Evolutionary conservation across 2,888 invertebrate species (phyloP).

Genomic region (Oligia latruncula): DNA sequence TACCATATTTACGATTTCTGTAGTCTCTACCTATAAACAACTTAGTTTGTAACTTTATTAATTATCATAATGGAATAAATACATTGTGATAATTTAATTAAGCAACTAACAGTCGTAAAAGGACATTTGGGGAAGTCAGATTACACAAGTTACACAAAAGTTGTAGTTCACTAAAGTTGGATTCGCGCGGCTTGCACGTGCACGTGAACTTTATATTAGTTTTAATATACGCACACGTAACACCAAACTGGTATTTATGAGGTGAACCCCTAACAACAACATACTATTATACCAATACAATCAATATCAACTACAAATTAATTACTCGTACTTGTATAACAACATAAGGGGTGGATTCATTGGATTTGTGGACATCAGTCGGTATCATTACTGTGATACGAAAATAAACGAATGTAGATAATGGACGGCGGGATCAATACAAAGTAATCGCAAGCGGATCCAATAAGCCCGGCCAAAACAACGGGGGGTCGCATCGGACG

Average conservation of each 20-base stretch:
- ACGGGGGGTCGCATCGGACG: slow-evolving; percentile 86
- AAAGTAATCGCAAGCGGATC: slow-evolving; percentile 89
- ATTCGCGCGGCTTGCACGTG: slow-evolving; percentile 59
- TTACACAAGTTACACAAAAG: slow-evolving; percentile 60
- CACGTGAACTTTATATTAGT: slow-evolving; percentile 60
- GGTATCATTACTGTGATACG: slow-evolving; percentile 86
- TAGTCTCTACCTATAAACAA: slow-evolving; percentile 59
- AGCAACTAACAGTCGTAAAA: slow-evolving; percentile 74
- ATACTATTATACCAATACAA: slow-evolving; percentile 49
- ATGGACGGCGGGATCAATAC: slow-evolving; percentile 89
- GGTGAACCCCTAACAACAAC: slow-evolving; percentile 43
- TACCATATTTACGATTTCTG: slow-evolving; percentile 51
- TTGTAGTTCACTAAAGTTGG: slow-evolving; percentile 58
- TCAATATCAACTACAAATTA: slow-evolving; percentile 64
- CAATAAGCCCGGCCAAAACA: slow-evolving; percentile 89
- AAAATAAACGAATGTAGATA: slow-evolving; percentile 89
- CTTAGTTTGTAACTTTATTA: slow-evolving; percentile 74
- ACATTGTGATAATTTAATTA: slow-evolving; percentile 80
- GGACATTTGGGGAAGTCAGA: slow-evolving; percentile 69
- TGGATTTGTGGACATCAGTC: slow-evolving; percentile 82
- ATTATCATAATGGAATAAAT: slow-evolving; percentile 81
- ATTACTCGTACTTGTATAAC: slow-evolving; percentile 71
- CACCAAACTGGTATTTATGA: slow-evolving; percentile 57
- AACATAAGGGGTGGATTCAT: slow-evolving; percentile 74
- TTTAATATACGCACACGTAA: slow-evolving; percentile 47